These are phyloP conservation scores for Rattus rattus DNA, from an alignment of 2,113 vertebrate genomes.

Conservation along the genomic window DNA sequence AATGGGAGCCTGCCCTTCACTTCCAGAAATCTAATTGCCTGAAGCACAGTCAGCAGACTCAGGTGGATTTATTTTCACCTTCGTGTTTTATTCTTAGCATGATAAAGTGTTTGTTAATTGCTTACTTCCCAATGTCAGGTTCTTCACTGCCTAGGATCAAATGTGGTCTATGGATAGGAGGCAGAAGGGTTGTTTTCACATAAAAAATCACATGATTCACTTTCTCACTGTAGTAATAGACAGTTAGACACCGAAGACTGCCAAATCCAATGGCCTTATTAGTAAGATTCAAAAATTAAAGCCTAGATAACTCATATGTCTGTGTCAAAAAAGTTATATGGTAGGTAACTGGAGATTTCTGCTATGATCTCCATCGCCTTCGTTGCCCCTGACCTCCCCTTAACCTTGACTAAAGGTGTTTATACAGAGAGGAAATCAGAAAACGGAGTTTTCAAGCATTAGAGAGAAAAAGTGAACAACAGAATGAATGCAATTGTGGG, in stretches of 20 bases:
- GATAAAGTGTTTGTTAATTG: conserved; percentile 42
- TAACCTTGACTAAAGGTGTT: not conserved
- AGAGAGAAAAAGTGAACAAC: not conserved
- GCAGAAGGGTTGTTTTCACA: not conserved
- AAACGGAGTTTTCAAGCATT: not conserved
- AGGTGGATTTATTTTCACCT: conserved; percentile 61
- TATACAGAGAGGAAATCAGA: not conserved
- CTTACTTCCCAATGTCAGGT: conserved; percentile 48
- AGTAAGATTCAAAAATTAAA: conserved; percentile 44
- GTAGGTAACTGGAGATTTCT: not conserved
- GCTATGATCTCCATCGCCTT: not conserved
- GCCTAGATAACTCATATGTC: not conserved
- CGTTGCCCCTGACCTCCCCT: not conserved
- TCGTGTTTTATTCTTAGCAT: conserved; percentile 58
- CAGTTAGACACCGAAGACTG: not conserved
- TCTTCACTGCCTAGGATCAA: conserved; percentile 12
- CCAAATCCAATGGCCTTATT: not conserved
- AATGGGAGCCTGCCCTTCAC: conserved; percentile 45
- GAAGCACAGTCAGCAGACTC: conserved; percentile 47
- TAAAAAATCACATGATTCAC: not conserved
- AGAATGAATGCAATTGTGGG: not conserved
- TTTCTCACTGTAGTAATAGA: not conserved
- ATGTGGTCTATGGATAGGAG: not conserved
- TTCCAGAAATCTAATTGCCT: conserved; percentile 65
- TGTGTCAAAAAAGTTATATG: not conserved